Base-by-base conservation (phyloP, 2,888 invertebrate species). In the Drosophila hamatofila region DNA sequence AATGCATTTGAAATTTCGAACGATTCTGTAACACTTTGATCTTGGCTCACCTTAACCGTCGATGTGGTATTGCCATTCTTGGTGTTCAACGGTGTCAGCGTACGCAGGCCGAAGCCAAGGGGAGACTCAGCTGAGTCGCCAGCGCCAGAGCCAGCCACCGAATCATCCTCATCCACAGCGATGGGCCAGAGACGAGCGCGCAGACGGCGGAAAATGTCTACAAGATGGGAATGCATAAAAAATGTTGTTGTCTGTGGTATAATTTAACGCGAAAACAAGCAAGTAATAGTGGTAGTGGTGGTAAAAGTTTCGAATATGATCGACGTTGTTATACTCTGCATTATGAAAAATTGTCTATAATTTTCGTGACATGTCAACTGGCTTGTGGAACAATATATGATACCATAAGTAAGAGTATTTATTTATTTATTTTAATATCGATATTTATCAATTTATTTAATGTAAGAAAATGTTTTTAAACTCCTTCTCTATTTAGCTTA, bases 51-150 rank as follows among this genome's bases (percentile, higher is more conserved):
- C 92, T 93, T 93, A 41, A 92, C 91, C 55, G 92, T 92, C 56
- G 93, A 93, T 41, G 92, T 93, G 18, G 91, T 91, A 69, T 93
- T 93, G 21, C 90, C 92, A 66, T 92, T 92, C 46, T 90, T 75
- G 69, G 86, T 62, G 64, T 75, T 80, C 61, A 90, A 58, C 7
- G 83, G 39, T 16, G 51, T 39, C 51, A 83, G 37, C 12, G 75
- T 70, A 14, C 68, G 68, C 30, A 85, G 37, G 8, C 72, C 80
- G 25, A 86, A 81, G 25, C 79, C 61, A 27, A 66, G 35, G 7
- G 65, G 66, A 7, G 77, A 66, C 23, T 72, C 83, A 7, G 44
- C 25, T 0, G 64, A 64, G 25, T 78, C 81, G 5, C 66, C 69
- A 23, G 56, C 52, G 11, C 52, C 74, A 21, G 72, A 52, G 16